These are phyloP conservation scores for Cercopithecus mona DNA, from an alignment of 2,113 vertebrate genomes.

Conservation along the genomic window DNA sequence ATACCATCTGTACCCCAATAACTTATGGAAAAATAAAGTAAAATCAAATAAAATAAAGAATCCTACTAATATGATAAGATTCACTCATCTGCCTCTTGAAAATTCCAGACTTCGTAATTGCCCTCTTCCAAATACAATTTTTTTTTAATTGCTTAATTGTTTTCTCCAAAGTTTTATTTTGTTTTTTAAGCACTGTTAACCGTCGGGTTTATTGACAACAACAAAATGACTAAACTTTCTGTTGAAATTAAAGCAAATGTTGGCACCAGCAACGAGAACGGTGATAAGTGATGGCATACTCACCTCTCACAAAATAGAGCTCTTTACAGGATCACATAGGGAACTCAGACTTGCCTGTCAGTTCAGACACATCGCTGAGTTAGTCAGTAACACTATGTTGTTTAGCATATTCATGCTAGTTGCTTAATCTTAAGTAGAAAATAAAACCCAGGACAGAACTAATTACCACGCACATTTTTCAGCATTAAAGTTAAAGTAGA, in stretches of 20 bases:
- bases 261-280: not conserved
- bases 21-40: no score
- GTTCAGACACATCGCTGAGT: not conserved
- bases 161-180: not conserved
- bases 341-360: not conserved
- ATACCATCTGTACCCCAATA: no score
- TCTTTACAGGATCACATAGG: no score
- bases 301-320: not conserved
- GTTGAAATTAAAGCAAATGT: not conserved
- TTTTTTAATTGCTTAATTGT: not conserved
- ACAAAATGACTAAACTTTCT: not conserved
- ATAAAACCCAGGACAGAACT: not conserved
- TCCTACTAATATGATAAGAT: not conserved
- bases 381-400: not conserved
- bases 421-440: not conserved
- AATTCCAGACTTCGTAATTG: not conserved
- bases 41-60: no score
- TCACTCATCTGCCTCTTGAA: not conserved
- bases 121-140: not conserved
- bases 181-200: not conserved
- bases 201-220: not conserved
- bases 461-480: not conserved
- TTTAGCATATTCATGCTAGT: not conserved
- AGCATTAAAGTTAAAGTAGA: not conserved
- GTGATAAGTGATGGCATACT: slow-evolving; percentile 30